phyloP scores from a whole-genome alignment of 2,888 invertebrate species.

The Eupithecia abbreviata region DNA sequence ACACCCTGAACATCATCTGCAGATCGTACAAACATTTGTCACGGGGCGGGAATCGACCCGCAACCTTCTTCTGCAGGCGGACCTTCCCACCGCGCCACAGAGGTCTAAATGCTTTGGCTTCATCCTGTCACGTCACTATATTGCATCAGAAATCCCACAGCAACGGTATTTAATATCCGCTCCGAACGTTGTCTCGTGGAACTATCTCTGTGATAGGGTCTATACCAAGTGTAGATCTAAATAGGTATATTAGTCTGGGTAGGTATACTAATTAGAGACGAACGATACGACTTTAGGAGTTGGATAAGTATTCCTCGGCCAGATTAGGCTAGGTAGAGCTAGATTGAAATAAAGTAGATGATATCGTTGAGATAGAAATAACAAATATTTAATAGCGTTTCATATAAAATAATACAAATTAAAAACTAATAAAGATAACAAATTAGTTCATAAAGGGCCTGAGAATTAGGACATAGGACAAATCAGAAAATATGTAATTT shows the following conservation, averaged over 20 bases:
- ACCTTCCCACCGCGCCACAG: too few relatives aligned
- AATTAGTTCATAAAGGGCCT: neutral
- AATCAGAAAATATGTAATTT: neutral
- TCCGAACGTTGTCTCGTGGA: slow-evolving; percentile 5
- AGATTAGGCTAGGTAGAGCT: neutral
- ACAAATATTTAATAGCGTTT: too few relatives aligned
- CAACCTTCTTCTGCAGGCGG: too few relatives aligned
- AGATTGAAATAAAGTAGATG: neutral
- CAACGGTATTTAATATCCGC: slow-evolving; percentile 35
- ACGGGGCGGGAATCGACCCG: too few relatives aligned
- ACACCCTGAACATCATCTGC: too few relatives aligned
- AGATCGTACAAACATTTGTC: too few relatives aligned
- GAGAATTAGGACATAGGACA: neutral
- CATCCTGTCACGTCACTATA: slow-evolving; percentile 33
- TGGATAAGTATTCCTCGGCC: neutral
- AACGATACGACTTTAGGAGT: neutral
- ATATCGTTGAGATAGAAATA: neutral
- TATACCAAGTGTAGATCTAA: neutral
- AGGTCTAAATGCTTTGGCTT: slow-evolving; percentile 15
- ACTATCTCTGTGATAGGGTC: neutral
- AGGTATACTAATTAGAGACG: neutral
- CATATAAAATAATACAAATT: too few relatives aligned
- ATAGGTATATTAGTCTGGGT: neutral
- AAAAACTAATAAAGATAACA: too few relatives aligned
- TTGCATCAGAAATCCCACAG: slow-evolving; percentile 23